These are phyloP conservation scores for Lasioglossum malachurum DNA, from an alignment of 2,888 invertebrate species.

Conservation along the genomic window DNA sequence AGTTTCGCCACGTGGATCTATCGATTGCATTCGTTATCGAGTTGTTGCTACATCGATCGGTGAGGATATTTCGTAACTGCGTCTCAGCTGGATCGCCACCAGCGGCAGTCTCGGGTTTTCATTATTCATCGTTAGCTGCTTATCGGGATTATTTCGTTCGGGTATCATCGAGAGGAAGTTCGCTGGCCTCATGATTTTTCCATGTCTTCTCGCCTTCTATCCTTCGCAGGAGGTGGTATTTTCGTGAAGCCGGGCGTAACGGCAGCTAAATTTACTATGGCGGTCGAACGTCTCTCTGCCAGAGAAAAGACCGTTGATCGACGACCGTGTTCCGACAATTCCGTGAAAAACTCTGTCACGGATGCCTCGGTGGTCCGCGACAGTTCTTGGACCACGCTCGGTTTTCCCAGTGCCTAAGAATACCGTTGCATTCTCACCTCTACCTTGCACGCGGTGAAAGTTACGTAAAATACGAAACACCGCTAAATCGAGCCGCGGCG, in stretches of 20 bases:
- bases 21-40: not conserved
- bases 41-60: not conserved
- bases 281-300: slow-evolving; percentile 70
- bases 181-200: slow-evolving; percentile 19
- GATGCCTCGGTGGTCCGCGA: not conserved
- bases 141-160: slow-evolving; percentile 28
- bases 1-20: not conserved
- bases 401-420: slow-evolving; percentile 23
- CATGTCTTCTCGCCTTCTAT: slow-evolving; percentile 18
- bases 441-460: slow-evolving; percentile 48
- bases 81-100: slow-evolving; percentile 12
- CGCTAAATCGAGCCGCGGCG: slow-evolving; percentile 37
- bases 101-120: not conserved
- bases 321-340: slow-evolving; percentile 72
- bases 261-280: slow-evolving; percentile 73
- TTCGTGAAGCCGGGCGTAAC: slow-evolving; percentile 56
- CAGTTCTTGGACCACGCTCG: slow-evolving; percentile 6
- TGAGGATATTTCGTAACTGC: slow-evolving; percentile 2
- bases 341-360: slow-evolving; percentile 22
- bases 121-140: slow-evolving; percentile 44
- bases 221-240: slow-evolving; percentile 32
- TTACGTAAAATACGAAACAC: slow-evolving; percentile 49
- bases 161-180: not conserved
- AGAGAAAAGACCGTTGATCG: slow-evolving; percentile 70
- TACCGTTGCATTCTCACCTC: slow-evolving; percentile 50